Evolutionary conservation across 2,888 invertebrate genomes (phyloP).

Genomic region (Conus canariensis): DNA sequence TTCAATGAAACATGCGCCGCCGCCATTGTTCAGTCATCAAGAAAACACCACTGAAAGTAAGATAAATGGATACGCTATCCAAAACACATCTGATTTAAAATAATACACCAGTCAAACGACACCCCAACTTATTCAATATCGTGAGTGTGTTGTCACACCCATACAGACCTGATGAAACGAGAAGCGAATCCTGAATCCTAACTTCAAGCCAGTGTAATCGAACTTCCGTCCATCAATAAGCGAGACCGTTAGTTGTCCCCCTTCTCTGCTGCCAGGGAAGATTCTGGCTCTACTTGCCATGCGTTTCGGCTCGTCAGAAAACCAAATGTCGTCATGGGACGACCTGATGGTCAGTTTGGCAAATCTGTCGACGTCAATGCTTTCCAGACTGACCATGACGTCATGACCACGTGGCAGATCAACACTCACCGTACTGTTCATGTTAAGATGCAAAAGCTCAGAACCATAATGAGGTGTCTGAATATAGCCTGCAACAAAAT

Average conservation of each 20-base stretch:
- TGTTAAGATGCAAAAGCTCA: background rate
- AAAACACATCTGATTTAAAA: too few relatives aligned
- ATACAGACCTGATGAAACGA: background rate
- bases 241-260: background rate
- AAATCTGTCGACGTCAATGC: background rate
- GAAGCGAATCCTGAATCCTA: background rate
- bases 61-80: too few relatives aligned
- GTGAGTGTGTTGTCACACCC: background rate
- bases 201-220: too few relatives aligned
- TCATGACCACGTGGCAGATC: background rate
- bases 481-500: background rate
- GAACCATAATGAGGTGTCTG: background rate
- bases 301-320: background rate
- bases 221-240: background rate
- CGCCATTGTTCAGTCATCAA: too few relatives aligned
- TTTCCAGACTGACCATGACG: constrained; percentile 10
- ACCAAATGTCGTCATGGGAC: background rate
- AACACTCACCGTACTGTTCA: background rate
- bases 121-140: too few relatives aligned
- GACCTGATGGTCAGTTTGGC: background rate
- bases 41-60: too few relatives aligned
- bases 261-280: background rate
- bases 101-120: too few relatives aligned
- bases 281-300: background rate
- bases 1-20: too few relatives aligned